Percentiles rank a stretch among this genome's conserved stretches.
Conservation (phyloP, 2,797 vertebrate genomes). For the Anniella stebbinsi region DNA sequence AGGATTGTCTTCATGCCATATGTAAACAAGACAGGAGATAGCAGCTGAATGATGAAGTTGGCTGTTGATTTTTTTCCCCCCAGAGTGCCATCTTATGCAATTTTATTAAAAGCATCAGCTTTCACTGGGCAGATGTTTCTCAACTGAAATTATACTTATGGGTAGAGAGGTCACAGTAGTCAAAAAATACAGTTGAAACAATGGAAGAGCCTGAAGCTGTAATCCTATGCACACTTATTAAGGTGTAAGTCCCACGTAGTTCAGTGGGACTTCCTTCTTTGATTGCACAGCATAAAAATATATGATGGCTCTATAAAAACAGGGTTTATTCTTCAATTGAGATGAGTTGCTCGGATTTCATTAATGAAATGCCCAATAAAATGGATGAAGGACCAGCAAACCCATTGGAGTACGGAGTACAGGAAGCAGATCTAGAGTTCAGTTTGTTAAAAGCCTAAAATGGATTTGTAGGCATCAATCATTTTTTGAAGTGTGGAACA, state of each 20-base stretch:
- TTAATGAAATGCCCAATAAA: not conserved
- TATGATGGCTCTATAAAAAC: not conserved
- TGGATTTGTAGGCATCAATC: not conserved
- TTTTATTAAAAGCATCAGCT: not conserved
- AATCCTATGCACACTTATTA: not conserved
- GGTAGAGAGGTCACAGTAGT: slow-evolving; percentile 21
- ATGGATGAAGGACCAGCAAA: not conserved
- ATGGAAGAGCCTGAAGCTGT: slow-evolving; percentile 23
- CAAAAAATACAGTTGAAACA: slow-evolving; percentile 33
- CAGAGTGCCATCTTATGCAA: not conserved
- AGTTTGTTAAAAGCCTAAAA: not conserved
- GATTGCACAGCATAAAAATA: not conserved
- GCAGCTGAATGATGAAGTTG: not conserved
- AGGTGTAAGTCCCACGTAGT: not conserved
- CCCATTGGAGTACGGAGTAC: not conserved
- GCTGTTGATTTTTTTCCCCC: not conserved
- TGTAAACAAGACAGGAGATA: not conserved
- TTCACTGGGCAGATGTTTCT: not conserved
- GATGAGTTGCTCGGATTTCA: not conserved
- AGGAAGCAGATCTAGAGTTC: not conserved
- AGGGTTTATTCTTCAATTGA: not conserved
- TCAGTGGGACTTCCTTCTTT: not conserved
- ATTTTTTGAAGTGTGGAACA: not conserved
- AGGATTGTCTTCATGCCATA: not conserved
- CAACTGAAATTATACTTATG: not conserved